phyloP scores from a whole-genome alignment of 2,888 invertebrate genomes.

The Trissolcus japonicus region DNA sequence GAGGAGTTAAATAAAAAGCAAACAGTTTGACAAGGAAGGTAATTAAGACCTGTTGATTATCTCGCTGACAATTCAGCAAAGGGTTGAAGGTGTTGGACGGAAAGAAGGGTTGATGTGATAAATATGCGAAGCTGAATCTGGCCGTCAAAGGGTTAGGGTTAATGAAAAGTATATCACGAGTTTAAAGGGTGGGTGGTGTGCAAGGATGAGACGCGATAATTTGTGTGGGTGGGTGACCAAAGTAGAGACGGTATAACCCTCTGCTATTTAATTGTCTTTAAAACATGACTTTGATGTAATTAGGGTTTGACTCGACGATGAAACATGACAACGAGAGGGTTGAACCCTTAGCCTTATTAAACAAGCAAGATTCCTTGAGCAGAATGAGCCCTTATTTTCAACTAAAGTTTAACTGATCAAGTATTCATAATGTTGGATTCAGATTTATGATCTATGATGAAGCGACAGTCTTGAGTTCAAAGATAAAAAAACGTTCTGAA shows the following conservation, averaged over 20 bases:
- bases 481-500: not conserved
- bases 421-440: slow-evolving; percentile 33
- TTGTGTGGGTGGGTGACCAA: slow-evolving; percentile 72
- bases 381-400: slow-evolving; percentile 44
- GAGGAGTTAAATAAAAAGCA: not conserved
- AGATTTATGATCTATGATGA: not conserved
- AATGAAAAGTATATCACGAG: slow-evolving; percentile 74
- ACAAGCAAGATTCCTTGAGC: slow-evolving; percentile 66
- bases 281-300: slow-evolving; percentile 76
- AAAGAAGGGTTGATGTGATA: slow-evolving; percentile 71
- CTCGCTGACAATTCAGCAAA: slow-evolving; percentile 54
- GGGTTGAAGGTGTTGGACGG: slow-evolving; percentile 61
- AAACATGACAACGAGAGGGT: slow-evolving; percentile 66
- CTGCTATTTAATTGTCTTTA: slow-evolving; percentile 75
- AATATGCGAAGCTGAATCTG: slow-evolving; percentile 72
- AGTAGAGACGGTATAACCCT: slow-evolving; percentile 67
- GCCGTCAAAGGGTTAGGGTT: slow-evolving; percentile 67
- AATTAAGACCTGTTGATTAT: slow-evolving; percentile 73
- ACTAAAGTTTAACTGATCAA: slow-evolving; percentile 39
- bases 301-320: slow-evolving; percentile 67
- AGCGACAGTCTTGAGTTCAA: not conserved
- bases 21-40: slow-evolving; percentile 54
- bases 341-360: slow-evolving; percentile 69
- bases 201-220: slow-evolving; percentile 73
- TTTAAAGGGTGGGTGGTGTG: slow-evolving; percentile 54